phyloP scores from a whole-genome alignment of 2,888 invertebrate genomes.

The Pimpla rufipes region DNA sequence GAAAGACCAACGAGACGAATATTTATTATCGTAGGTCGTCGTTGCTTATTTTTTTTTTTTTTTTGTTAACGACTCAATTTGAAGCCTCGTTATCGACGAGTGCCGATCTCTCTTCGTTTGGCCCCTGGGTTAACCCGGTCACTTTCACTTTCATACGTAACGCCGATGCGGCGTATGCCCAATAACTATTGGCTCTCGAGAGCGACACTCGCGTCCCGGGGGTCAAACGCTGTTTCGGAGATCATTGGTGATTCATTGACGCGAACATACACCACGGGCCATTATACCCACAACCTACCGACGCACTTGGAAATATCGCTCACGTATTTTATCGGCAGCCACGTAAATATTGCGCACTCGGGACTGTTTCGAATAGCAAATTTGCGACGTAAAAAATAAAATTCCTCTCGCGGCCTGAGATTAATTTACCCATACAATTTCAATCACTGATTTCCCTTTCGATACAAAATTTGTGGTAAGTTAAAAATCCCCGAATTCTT shows the following conservation, averaged over 20 bases:
- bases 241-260: conserved; percentile 8
- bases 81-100: conserved; percentile 64
- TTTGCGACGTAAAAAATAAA: background rate
- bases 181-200: conserved; percentile 46
- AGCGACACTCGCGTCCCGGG: background rate
- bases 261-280: background rate
- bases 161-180: conserved; percentile 30
- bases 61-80: conserved; percentile 64
- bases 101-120: conserved; percentile 65
- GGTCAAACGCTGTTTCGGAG: background rate
- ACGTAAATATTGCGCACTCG: background rate
- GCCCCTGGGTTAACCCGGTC: conserved; percentile 65
- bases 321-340: background rate
- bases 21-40: conserved; percentile 31
- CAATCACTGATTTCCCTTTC: too few species aligned
- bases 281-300: background rate
- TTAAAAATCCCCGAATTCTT: too few species aligned
- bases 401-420: background rate
- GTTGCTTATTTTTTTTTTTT: conserved; percentile 9
- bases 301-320: background rate
- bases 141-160: conserved; percentile 67
- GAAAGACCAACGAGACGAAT: too few species aligned
- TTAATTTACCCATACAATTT: too few species aligned
- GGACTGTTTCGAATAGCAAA: background rate
- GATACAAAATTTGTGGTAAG: too few species aligned